Base-by-base conservation (phyloP, 92 coral and sea anemone genomes). In the Umimayanthus kanabou region DNA sequence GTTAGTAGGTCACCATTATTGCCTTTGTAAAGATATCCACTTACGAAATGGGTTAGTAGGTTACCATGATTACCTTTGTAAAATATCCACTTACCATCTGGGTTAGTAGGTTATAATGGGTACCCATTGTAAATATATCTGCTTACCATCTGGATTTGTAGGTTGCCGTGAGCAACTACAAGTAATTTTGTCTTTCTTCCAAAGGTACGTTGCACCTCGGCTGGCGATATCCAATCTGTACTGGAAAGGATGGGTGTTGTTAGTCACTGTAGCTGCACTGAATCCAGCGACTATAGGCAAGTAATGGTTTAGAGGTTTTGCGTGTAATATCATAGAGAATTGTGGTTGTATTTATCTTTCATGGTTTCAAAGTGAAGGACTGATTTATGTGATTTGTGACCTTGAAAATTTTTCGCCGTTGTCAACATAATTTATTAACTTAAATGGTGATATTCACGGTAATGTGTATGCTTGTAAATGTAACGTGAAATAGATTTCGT, bases 231-330 rank as follows among this genome's bases (percentile, higher is more conserved):
- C 96, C 43, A 97, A 97, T 78, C 92, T 97, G 26, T 97, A 97
- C 96, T 97, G 99, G 99, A 97, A 93, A 37, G 99, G 96, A 4
- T 97, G 99, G 99, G 86, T 92, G 72, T 71, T 97, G 37, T 86
- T 97, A 42, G 85, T 95, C 18, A 87, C 91, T 37, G 98, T 97
- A n/a, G 95, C 99, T 4, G 93, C 99, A 20, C 94, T 97, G 25
- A 97, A 97, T 87, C 98, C 99, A 64, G 88, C 94, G 4, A 92
- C 95, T 69, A 97, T 97, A 28, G 99, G 99, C 90, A 85, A 69
- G 94, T 22, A 28, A 1, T 53, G 58, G 58, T 53, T 53, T 53
- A 3, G 58, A 53, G 58, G 58, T 53, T 53, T 53, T 16, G 58
- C 58, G 20, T 53, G 14, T 18, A 15, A 53, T 53, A 18, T 53